These are phyloP conservation scores for Amphiura filiformis DNA, from an alignment of 35 echinoderm and acorn worm species.

Conservation along the genomic window DNA sequence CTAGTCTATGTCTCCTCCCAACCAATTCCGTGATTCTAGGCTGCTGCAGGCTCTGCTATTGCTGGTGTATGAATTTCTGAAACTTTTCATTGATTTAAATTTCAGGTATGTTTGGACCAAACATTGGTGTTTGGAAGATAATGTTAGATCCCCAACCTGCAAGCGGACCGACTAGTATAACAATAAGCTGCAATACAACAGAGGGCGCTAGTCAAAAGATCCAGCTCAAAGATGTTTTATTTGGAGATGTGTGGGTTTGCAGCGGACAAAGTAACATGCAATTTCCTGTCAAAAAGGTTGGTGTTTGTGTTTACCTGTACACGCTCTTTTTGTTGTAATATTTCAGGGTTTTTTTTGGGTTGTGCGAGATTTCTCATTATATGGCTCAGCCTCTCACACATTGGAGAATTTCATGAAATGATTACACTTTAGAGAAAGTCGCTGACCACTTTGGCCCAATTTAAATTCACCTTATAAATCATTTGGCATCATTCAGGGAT, in stretches of 20 bases:
- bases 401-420: no score
- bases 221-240: conserved; percentile 69
- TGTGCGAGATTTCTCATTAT: neutral
- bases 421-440: no score
- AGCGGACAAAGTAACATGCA: conserved; percentile 99
- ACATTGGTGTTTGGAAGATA: conserved; percentile 64
- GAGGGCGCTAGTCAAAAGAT: conserved; percentile 39
- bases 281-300: conserved; percentile 75
- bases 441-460: no score
- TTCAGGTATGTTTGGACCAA: conserved; percentile 7
- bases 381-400: no score
- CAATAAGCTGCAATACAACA: conserved; percentile 15
- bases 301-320: neutral
- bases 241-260: conserved; percentile 97
- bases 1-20: no score
- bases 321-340: neutral
- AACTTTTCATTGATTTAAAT: no score
- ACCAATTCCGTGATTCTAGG: no score
- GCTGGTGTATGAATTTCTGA: no score
- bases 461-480: no score
- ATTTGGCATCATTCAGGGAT: no score
- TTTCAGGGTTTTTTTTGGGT: neutral
- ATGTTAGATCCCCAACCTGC: conserved; percentile 67
- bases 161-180: conserved; percentile 77
- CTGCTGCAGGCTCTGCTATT: no score